Evolutionary conservation across 2,888 invertebrate genomes (phyloP).

Genomic region (Pardosa pseudoannulata): DNA sequence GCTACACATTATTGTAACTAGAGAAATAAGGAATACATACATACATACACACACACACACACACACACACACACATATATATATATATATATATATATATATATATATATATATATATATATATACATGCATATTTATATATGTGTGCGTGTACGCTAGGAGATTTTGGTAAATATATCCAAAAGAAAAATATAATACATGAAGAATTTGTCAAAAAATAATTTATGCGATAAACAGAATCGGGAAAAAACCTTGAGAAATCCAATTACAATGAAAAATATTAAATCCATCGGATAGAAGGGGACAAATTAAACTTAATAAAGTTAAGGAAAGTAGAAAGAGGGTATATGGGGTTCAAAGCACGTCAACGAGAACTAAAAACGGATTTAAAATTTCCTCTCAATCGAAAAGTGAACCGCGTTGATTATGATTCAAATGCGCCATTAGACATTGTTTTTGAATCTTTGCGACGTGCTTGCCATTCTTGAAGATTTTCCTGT

Average conservation of each 20-base stretch:
- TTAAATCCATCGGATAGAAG: neutral
- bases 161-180: too few relatives aligned
- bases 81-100: too few relatives aligned
- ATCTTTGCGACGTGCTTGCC: neutral
- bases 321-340: neutral
- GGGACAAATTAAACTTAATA: neutral
- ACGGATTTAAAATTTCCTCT: neutral
- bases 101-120: too few relatives aligned
- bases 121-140: too few relatives aligned
- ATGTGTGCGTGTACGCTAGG: too few relatives aligned
- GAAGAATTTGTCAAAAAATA: too few relatives aligned
- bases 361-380: neutral
- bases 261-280: neutral
- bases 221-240: too few relatives aligned
- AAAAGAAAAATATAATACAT: too few relatives aligned
- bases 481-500: neutral
- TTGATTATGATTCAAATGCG: slow-evolving; percentile 1
- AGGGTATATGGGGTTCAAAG: neutral
- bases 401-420: neutral
- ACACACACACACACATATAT: too few relatives aligned
- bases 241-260: neutral
- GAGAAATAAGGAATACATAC: too few relatives aligned
- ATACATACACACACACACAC: too few relatives aligned
- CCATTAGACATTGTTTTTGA: slow-evolving; percentile 1
- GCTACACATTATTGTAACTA: too few relatives aligned